Percentiles rank a stretch among this genome's conserved stretches.
phyloP scores from a whole-genome alignment of 2,888 invertebrate species.

The Empis stercorea region DNA sequence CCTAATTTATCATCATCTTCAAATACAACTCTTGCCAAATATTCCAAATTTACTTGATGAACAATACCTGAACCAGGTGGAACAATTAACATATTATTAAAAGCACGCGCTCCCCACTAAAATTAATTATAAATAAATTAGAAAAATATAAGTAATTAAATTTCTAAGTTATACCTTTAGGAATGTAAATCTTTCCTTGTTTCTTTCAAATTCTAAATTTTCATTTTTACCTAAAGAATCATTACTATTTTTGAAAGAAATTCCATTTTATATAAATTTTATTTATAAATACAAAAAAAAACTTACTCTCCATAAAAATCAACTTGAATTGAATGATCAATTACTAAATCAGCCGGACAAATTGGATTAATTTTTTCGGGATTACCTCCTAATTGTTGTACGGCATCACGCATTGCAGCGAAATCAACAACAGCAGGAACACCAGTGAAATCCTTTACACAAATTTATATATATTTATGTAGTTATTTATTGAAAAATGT shows the following conservation, averaged over 20 bases:
- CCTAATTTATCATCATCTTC: slow-evolving; percentile 36
- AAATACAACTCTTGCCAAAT: slow-evolving; percentile 84
- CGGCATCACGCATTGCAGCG: slow-evolving; percentile 96
- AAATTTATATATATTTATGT: neutral
- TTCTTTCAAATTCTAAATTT: slow-evolving; percentile 87
- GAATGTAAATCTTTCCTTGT: slow-evolving; percentile 90
- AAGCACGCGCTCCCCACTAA: slow-evolving; percentile 93
- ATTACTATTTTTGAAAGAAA: slow-evolving; percentile 40
- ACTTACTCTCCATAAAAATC: slow-evolving; percentile 69
- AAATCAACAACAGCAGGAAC: slow-evolving; percentile 98
- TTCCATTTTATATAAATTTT: neutral
- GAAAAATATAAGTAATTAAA: too few relatives aligned
- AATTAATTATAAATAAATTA: slow-evolving; percentile 19
- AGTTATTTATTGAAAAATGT: neutral
- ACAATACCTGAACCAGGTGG: slow-evolving; percentile 98
- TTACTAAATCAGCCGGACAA: slow-evolving; percentile 94
- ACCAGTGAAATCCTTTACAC: slow-evolving; percentile 74
- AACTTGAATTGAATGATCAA: slow-evolving; percentile 97
- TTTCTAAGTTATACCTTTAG: slow-evolving; percentile 55
- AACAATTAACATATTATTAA: slow-evolving; percentile 92
- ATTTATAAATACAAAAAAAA: slow-evolving; percentile 1
- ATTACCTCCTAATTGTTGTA: slow-evolving; percentile 72
- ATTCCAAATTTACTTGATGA: slow-evolving; percentile 96
- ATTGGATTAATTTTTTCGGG: slow-evolving; percentile 91
- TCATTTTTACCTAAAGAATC: slow-evolving; percentile 88